phyloP scores from a whole-genome alignment of 2,113 vertebrate species.

The Pterocles burchelli region DNA sequence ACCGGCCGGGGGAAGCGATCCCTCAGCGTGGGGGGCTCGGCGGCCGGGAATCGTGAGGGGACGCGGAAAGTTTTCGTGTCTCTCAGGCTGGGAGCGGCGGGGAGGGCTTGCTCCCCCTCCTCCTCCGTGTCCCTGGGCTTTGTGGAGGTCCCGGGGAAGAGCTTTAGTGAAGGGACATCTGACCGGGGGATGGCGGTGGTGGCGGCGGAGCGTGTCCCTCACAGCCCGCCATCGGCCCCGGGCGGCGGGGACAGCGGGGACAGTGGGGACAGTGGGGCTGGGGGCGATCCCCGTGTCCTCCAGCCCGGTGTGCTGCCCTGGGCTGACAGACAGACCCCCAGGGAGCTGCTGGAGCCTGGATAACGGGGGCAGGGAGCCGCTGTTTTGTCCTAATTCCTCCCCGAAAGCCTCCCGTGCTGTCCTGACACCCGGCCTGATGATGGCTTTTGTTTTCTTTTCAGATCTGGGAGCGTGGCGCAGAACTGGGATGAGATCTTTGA shows the following conservation, averaged over 20 bases:
- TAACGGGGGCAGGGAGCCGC: not conserved
- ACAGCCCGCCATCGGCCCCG: too few species aligned
- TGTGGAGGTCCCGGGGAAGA: not conserved
- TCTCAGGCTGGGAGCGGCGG: not conserved
- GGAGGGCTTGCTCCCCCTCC: not conserved
- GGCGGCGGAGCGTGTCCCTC: too few species aligned
- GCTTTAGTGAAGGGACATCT: too few species aligned
- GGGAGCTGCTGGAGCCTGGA: too few species aligned
- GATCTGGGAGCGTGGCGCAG: slow-evolving; percentile 87
- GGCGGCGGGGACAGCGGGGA: too few species aligned
- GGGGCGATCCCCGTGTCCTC: too few species aligned
- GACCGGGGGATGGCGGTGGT: too few species aligned
- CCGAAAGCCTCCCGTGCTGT: not conserved
- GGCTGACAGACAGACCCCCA: too few species aligned
- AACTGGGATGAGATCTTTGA: slow-evolving; percentile 90
- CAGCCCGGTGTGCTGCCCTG: too few species aligned
- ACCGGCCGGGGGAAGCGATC: not conserved
- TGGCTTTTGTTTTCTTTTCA: slow-evolving; percentile 60
- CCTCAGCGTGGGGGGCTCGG: not conserved
- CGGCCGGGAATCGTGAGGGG: too few species aligned
- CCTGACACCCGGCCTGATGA: not conserved
- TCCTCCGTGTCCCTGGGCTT: too few species aligned
- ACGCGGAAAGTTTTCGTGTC: not conserved
- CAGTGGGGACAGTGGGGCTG: too few species aligned
- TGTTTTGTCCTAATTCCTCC: fast-evolving